Base-by-base conservation (phyloP, 2,888 invertebrate genomes). In the Epinotia brunnichana region DNA sequence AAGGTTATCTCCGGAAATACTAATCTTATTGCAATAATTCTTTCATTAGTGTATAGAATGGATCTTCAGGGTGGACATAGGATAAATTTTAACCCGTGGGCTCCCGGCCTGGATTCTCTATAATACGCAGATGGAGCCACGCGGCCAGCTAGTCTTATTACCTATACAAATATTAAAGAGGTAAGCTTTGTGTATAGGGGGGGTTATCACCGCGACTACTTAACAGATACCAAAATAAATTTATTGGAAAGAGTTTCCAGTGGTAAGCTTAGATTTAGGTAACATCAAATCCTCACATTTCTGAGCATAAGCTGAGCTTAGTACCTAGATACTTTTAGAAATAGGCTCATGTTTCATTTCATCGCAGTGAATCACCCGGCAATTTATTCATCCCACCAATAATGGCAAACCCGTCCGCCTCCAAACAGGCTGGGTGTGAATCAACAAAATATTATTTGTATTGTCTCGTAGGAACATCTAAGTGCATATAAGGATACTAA, bases 371-470 rank as follows among this genome's bases (percentile, higher is more conserved):
- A 39, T 72, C 72, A 72, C 72, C 62, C 24, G 15, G 48, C 35
- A 56, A 68, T 13, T 41, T 68, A 63, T 62, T 59, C 54, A 48
- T 66, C 59, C 64, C 51, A 59, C 59, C 59, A 39, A 15, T 24
- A 59, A 70, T 64, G 59, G 70, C 48, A 64, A 64, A 51, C 41
- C 60, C 51, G 64, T 70, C 67, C 67, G 62, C 68, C 72, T 56
- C 56, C 44, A 60, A 51, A 29, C 53, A 68, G 29, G 48, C 24
- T 39, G 51, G 60, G 59, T 64, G 51, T 71, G 64, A 66, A 24
- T 59, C 64, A 53, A 41, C 56, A 48, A 64, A 51, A 64, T 61
- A 69, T 48, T 53, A 19, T 56, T 3, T 21, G 19, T 63, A 44
- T n/a, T 63, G 39, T 70, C 70, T 64, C 60, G 67, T 67, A 60